Base-by-base conservation (phyloP, 1,140 invertebrate species). In the Aphidius gifuensis region DNA sequence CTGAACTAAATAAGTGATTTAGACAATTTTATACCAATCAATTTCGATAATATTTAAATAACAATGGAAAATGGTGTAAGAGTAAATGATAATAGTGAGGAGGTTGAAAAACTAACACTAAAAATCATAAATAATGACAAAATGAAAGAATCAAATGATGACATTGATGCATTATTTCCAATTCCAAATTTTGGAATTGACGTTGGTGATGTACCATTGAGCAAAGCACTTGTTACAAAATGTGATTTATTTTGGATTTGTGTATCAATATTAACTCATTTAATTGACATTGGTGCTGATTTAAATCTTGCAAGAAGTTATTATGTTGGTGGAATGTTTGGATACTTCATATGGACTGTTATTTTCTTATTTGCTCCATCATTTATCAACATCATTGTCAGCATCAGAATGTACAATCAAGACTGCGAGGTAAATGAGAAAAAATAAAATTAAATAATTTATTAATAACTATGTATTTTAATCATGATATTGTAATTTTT, bases 301-400 rank as follows among this genome's bases (percentile, higher is more conserved):
- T 77, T 83, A 5, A 83, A 83, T 69, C 66, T 85, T 6, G 80
- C 83, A 2, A 71, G 75, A 50, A 68, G 74, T 60, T 85, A 84
- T 65, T 75, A 78, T 50, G 53, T 73, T 9, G 60, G 67, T 23
- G 69, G 73, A 1, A 71, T 80, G 67, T 66, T 71, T 49, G 65
- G 16, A 39, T 83, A 83, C 66, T 84, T 84, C 62, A 59, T 67
- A 42, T 76, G 80, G 66, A 85, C 83, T 23, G 62, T 79, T 38
- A 55, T 74, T 55, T 81, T 85, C 58, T 79, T 85, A n/a, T 65
- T 84, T 58, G 58, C 84, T 69, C 83, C 84, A n/a, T 82, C 82
- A 6, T 70, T 84, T 48, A 77, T 83, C 47, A 85, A 83, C 66
- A 81, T 78, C 9, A 72, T 80, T 47, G 75, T 85, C 53, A 84